Evolutionary conservation across 2,113 vertebrate genomes (phyloP).

Genomic region (Pangasianodon gigas): DNA sequence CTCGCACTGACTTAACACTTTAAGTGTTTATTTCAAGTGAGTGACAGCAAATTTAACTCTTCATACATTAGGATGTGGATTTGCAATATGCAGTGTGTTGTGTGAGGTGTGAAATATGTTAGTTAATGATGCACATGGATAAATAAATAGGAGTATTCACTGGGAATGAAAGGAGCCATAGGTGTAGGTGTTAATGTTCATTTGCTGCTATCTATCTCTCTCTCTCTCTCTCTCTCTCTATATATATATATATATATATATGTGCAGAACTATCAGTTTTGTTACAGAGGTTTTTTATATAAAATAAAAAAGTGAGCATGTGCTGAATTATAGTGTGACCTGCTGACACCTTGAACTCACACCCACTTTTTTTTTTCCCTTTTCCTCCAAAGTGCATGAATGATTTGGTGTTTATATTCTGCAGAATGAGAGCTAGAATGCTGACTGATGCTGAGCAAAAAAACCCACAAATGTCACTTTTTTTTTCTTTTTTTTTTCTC

Average conservation of each 20-base stretch:
- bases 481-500: neutral
- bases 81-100: no score
- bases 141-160: neutral
- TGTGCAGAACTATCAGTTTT: neutral
- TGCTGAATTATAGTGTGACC: conserved; percentile 72
- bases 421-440: neutral
- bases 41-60: no score
- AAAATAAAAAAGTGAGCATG: conserved; percentile 54
- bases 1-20: no score
- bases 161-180: neutral
- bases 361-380: conserved; percentile 23
- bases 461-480: neutral
- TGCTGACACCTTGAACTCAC: conserved; percentile 68
- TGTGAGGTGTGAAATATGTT: no score
- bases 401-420: neutral
- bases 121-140: neutral
- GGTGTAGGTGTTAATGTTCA: neutral
- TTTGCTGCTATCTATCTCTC: neutral
- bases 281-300: conserved; percentile 53
- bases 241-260: no score
- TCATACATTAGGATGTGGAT: no score
- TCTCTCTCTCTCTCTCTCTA: no score
- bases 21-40: neutral
- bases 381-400: conserved; percentile 15
- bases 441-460: neutral